Evolutionary conservation across 2,797 vertebrate species (phyloP).

Genomic region (Pelodytes ibericus): DNA sequence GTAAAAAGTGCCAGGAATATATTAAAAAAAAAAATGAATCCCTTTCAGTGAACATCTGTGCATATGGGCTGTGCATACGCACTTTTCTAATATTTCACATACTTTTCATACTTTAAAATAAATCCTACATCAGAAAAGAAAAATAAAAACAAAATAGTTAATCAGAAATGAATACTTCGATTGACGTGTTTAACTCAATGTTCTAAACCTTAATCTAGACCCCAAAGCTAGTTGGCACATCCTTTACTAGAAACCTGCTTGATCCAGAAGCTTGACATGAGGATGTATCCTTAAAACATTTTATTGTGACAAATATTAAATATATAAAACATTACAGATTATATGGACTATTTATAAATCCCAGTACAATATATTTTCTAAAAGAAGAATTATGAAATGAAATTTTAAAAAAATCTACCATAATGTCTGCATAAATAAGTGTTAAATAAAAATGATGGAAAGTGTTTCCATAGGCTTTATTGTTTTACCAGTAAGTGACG

Average conservation of each 20-base stretch:
- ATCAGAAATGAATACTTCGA: constrained; percentile 1
- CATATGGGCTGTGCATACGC: constrained; percentile 13
- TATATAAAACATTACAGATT: no score
- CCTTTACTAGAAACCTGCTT: neutral
- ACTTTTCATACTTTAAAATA: constrained; percentile 43
- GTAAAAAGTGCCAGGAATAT: constrained; percentile 23
- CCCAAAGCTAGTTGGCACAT: constrained; percentile 15
- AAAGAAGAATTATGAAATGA: no score
- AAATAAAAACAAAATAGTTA: constrained; percentile 27
- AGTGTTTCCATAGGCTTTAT: no score
- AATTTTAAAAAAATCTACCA: no score
- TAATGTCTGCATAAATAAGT: no score
- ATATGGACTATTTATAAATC: no score
- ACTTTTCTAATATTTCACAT: constrained; percentile 37
- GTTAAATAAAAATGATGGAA: no score
- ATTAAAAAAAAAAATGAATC: constrained; percentile 16
- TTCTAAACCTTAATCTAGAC: constrained; percentile 11
- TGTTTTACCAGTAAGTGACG: no score
- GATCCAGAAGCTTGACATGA: neutral
- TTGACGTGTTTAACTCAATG: constrained; percentile 18
- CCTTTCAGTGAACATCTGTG: constrained; percentile 40
- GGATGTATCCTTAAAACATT: no score
- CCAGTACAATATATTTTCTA: no score
- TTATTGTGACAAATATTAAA: no score
- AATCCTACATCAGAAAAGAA: constrained; percentile 21